These are phyloP conservation scores for Bugula neritina DNA, from an alignment of 2,888 invertebrate species.

Conservation along the genomic window DNA sequence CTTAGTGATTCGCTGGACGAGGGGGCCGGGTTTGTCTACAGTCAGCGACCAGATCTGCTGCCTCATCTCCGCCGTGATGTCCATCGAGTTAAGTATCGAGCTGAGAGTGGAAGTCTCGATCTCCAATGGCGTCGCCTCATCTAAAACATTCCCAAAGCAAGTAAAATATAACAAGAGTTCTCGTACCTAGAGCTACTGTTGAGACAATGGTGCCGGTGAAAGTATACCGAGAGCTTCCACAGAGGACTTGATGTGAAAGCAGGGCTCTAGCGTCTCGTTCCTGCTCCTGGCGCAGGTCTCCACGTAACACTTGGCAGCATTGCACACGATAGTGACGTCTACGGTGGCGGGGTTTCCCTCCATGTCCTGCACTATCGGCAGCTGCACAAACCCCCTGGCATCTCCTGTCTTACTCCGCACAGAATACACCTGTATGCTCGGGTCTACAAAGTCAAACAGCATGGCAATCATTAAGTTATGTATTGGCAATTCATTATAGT, in stretches of 20 bases:
- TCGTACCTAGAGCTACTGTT: too few species aligned
- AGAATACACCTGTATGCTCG: constrained; percentile 61
- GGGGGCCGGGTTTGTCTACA: constrained; percentile 52
- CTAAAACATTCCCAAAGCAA: too few species aligned
- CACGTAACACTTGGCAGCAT: constrained; percentile 51
- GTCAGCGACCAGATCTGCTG: constrained; percentile 4
- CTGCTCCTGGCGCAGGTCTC: constrained; percentile 46
- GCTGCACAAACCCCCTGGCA: constrained; percentile 68
- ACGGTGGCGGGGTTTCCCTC: constrained; percentile 48
- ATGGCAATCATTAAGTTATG: not conserved
- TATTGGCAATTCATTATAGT: not conserved
- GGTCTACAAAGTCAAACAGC: constrained; percentile 37
- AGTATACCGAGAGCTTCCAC: constrained; percentile 17
- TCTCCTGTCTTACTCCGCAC: constrained; percentile 59
- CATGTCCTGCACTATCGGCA: constrained; percentile 50
- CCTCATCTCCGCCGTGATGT: constrained; percentile 59
- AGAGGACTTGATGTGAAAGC: constrained; percentile 16
- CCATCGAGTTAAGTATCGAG: constrained; percentile 60
- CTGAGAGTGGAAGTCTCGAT: constrained; percentile 62
- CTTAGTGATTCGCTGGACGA: constrained; percentile 67
- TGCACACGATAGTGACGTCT: constrained; percentile 44
- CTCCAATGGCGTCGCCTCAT: constrained; percentile 61
- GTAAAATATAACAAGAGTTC: too few species aligned
- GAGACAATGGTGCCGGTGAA: too few species aligned
- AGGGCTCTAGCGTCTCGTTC: constrained; percentile 29